Conservation (phyloP, 2,888 invertebrate species). For the Troides helena region DNA sequence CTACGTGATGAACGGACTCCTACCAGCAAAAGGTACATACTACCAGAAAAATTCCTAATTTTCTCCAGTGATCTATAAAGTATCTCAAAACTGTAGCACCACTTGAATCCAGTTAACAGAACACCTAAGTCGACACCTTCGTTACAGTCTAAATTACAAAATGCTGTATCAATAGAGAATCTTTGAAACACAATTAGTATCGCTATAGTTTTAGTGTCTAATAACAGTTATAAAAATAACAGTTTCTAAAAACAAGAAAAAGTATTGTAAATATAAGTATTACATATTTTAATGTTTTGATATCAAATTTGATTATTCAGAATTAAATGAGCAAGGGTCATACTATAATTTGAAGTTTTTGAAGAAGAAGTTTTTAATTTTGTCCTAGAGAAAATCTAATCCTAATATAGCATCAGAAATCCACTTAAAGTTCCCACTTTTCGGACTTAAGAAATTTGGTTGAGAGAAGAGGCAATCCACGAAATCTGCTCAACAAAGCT, state of each 20-base stretch:
- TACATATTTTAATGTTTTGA: too few species aligned
- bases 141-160: conserved; percentile 10
- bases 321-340: not conserved
- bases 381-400: not conserved
- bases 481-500: too few species aligned
- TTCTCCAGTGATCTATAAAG: not conserved
- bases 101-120: conserved; percentile 9
- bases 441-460: too few species aligned
- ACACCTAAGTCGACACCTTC: not conserved
- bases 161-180: conserved; percentile 7
- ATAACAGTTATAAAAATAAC: not conserved
- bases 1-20: too few species aligned
- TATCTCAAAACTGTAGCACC: not conserved
- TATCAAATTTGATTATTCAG: too few species aligned
- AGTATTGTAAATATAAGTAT: not conserved
- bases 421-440: too few species aligned
- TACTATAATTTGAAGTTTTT: not conserved
- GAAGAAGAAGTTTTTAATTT: not conserved
- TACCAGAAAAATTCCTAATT: not conserved
- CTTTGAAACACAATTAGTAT: conserved; percentile 1
- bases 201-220: not conserved
- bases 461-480: too few species aligned
- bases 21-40: not conserved
- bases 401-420: not conserved
- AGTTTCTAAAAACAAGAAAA: not conserved